Conservation (phyloP, 1,140 invertebrate genomes). For the Drosophila sulfurigaster region DNA sequence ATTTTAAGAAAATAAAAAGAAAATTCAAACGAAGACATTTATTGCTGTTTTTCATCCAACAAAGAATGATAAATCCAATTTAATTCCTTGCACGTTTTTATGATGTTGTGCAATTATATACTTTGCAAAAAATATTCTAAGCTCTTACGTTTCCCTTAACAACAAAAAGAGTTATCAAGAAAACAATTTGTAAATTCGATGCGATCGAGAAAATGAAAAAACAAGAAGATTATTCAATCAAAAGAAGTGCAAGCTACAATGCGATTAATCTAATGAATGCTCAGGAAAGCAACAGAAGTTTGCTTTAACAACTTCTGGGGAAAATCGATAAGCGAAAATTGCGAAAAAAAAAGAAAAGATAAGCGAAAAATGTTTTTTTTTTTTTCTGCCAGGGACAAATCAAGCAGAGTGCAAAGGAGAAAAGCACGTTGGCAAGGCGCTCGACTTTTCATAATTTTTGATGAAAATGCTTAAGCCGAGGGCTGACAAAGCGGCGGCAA, state of each 20-base stretch:
- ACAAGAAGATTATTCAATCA: not conserved
- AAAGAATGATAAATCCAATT: too few relatives aligned
- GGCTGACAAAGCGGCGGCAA: not conserved
- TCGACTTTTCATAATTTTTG: constrained; percentile 49
- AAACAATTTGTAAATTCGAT: too few relatives aligned
- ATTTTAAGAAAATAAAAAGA: too few relatives aligned
- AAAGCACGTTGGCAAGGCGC: not conserved
- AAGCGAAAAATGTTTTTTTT: constrained; percentile 20
- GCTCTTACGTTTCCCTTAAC: too few relatives aligned
- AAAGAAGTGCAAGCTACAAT: not conserved
- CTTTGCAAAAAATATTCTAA: too few relatives aligned
- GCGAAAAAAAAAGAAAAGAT: constrained; percentile 65
- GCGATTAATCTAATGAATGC: constrained; percentile 2
- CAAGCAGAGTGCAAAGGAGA: not conserved
- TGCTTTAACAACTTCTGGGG: not conserved
- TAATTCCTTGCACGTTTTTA: too few relatives aligned
- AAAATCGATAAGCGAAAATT: constrained; percentile 72
- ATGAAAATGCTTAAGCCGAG: constrained; percentile 15
- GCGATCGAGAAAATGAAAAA: not conserved
- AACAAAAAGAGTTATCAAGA: too few relatives aligned
- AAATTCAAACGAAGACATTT: too few relatives aligned
- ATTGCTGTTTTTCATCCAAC: too few relatives aligned
- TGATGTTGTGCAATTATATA: too few relatives aligned
- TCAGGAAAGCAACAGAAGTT: not conserved
- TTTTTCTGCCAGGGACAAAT: not conserved